Conservation (phyloP, 2,797 vertebrate genomes). For the Poecilia velifera region DNA sequence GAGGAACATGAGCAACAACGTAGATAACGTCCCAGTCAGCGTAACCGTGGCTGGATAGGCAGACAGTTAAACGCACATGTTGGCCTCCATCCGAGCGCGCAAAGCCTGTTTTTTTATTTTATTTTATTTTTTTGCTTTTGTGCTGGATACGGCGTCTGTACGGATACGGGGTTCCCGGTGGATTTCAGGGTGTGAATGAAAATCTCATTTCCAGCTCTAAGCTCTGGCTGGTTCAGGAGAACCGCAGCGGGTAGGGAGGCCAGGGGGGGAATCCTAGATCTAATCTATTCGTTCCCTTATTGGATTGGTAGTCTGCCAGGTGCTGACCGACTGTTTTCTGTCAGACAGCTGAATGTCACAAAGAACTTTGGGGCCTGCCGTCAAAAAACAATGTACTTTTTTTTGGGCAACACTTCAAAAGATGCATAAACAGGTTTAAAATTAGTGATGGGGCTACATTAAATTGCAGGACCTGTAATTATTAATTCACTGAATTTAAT, state of each 20-base stretch:
- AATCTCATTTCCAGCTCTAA: constrained; percentile 74
- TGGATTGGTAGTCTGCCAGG: constrained; percentile 64
- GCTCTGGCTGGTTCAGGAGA: constrained; percentile 49
- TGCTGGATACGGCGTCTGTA: constrained; percentile 19
- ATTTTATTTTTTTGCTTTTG: constrained; percentile 16
- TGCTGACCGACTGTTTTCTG: constrained; percentile 67
- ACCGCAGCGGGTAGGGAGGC: background rate
- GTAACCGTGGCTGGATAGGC: constrained; percentile 58
- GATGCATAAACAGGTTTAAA: background rate
- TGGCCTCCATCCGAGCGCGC: constrained; percentile 11
- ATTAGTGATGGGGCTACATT: background rate
- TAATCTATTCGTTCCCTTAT: constrained; percentile 71
- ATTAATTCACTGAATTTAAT: no score
- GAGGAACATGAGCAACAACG: constrained; percentile 33
- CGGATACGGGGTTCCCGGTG: constrained; percentile 51
- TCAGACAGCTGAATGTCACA: constrained; percentile 52
- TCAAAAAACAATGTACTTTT: constrained; percentile 19
- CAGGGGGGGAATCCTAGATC: constrained; percentile 52
- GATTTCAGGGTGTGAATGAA: constrained; percentile 76
- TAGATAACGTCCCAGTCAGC: constrained; percentile 44
- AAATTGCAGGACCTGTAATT: background rate
- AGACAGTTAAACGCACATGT: constrained; percentile 28
- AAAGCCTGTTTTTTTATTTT: background rate
- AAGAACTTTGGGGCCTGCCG: constrained; percentile 12
- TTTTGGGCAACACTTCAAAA: background rate